These are phyloP conservation scores for Panthera leo DNA, from an alignment of 2,113 vertebrate genomes.

Conservation along the genomic window DNA sequence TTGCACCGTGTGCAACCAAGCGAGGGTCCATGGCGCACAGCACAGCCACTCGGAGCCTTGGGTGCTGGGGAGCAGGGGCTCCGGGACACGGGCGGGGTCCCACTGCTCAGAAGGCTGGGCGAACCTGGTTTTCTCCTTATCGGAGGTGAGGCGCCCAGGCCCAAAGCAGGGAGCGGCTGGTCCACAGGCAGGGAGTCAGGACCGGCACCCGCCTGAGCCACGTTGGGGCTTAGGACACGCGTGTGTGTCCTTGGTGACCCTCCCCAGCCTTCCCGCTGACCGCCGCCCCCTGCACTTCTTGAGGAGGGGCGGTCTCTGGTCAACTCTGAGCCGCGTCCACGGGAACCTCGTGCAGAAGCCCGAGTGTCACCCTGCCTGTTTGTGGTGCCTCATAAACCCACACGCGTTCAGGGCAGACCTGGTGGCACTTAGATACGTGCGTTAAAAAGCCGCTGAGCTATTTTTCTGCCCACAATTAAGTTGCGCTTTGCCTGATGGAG, in stretches of 20 bases:
- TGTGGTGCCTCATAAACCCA: neutral
- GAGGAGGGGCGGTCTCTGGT: neutral
- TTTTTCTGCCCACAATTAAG: neutral
- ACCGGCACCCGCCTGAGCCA: neutral
- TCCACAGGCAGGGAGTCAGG: neutral
- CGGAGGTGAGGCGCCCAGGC: neutral
- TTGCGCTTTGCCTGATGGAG: neutral
- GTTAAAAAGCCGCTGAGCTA: neutral
- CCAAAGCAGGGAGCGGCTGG: neutral
- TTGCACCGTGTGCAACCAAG: too few species aligned
- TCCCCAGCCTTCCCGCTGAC: neutral
- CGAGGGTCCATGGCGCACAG: too few species aligned
- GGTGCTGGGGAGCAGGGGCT: neutral
- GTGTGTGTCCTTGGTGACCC: neutral
- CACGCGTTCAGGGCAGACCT: too few species aligned
- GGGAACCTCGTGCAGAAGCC: neutral
- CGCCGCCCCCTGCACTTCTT: neutral
- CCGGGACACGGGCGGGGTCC: neutral
- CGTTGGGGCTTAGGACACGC: neutral
- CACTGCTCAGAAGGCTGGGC: neutral
- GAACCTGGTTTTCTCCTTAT: neutral
- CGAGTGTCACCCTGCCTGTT: neutral
- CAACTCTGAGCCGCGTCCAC: neutral
- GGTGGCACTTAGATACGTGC: neutral
- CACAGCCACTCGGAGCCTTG: neutral